Percentiles rank a stretch among this genome's conserved stretches.
Evolutionary conservation across 2,113 vertebrate genomes (phyloP).

Genomic region (Alosa alosa): DNA sequence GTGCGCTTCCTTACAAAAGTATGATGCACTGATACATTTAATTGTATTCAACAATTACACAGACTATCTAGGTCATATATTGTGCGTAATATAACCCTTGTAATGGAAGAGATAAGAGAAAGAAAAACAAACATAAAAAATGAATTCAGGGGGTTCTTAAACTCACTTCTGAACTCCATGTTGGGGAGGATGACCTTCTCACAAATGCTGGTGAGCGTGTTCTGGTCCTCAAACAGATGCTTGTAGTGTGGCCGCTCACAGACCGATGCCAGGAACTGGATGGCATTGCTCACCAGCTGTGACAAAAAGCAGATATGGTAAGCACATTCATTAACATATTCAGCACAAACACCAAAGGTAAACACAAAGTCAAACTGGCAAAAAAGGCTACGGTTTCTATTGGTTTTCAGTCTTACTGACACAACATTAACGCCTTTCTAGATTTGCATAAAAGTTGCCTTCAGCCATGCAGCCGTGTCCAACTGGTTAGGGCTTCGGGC

Average conservation of each 20-base stretch:
- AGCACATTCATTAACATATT: background rate
- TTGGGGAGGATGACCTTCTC: conserved; percentile 99
- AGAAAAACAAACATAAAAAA: background rate
- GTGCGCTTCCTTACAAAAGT: background rate
- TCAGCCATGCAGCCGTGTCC: too few species aligned
- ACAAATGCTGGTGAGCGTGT: conserved; percentile 94
- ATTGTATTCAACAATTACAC: too few species aligned
- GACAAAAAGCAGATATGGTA: background rate
- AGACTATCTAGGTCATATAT: too few species aligned
- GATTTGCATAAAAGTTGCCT: too few species aligned
- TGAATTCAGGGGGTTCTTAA: background rate
- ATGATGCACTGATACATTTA: background rate
- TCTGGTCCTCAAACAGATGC: conserved; percentile 97
- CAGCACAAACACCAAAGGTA: background rate
- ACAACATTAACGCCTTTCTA: too few species aligned
- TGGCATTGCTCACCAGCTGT: conserved; percentile 96
- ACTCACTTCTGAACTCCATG: conserved; percentile 98
- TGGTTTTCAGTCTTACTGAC: too few species aligned
- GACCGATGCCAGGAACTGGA: conserved; percentile 96
- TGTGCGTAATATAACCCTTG: too few species aligned
- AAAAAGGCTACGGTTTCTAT: too few species aligned
- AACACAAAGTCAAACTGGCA: background rate
- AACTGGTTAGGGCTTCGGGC: too few species aligned
- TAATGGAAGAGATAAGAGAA: too few species aligned
- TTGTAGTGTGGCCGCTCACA: conserved; percentile 98